Conservation (phyloP, 2,797 vertebrate species). For the Echiichthys vipera region DNA sequence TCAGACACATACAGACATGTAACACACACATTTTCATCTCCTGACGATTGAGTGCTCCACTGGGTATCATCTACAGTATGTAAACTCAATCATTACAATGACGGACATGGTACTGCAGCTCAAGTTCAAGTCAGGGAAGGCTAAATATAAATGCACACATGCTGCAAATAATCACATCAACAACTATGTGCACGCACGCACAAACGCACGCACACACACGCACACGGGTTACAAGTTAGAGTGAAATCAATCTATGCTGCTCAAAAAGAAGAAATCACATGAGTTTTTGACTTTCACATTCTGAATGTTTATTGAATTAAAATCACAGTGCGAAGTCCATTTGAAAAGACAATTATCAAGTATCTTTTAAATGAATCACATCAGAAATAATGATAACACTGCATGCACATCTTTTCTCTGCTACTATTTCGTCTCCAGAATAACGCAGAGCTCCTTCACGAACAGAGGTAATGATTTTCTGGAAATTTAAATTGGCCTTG, state of each 20-base stretch:
- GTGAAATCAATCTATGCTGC: slow-evolving; percentile 21
- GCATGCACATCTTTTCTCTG: slow-evolving; percentile 43
- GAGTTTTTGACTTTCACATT: slow-evolving; percentile 75
- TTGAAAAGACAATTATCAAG: slow-evolving; percentile 54
- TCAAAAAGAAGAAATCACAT: slow-evolving; percentile 74
- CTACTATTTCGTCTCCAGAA: neutral
- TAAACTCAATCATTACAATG: slow-evolving; percentile 20
- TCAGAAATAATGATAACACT: slow-evolving; percentile 36
- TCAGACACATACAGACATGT: slow-evolving; percentile 33
- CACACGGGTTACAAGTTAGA: slow-evolving; percentile 25
- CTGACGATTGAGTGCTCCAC: neutral
- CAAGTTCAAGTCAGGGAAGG: neutral
- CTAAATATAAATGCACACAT: slow-evolving; percentile 13
- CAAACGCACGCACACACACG: slow-evolving; percentile 4
- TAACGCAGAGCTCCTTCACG: slow-evolving; percentile 13
- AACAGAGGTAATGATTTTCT: neutral
- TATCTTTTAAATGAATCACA: slow-evolving; percentile 57
- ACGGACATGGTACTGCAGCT: slow-evolving; percentile 7
- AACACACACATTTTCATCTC: slow-evolving; percentile 19
- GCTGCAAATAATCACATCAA: neutral
- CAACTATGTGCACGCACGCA: slow-evolving; percentile 19
- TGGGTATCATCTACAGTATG: slow-evolving; percentile 6
- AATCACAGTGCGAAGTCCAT: slow-evolving; percentile 73
- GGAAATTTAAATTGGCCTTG: neutral
- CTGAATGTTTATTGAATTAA: slow-evolving; percentile 79